Conservation (phyloP, 2,113 vertebrate genomes). For the Tursiops truncatus region DNA sequence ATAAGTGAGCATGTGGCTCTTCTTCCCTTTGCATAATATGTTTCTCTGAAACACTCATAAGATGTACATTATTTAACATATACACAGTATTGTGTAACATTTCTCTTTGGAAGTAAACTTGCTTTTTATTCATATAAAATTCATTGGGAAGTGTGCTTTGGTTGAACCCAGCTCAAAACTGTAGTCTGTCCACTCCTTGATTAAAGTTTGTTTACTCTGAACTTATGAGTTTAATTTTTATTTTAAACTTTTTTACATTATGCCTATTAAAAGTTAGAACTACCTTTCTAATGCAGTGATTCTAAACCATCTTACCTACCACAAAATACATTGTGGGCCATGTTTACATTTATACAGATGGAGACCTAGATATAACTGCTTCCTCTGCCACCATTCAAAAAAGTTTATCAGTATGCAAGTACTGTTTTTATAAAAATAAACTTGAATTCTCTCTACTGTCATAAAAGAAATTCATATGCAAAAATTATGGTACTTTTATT, state of each 20-base stretch:
- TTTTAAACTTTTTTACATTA: background rate
- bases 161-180: background rate
- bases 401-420: background rate
- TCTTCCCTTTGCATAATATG: background rate
- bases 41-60: background rate
- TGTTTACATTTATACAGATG: background rate
- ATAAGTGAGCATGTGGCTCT: background rate
- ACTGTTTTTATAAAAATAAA: background rate
- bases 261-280: background rate
- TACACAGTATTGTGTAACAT: background rate
- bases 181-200: background rate
- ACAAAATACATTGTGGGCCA: background rate
- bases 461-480: background rate
- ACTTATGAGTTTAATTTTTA: background rate
- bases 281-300: background rate
- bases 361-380: background rate
- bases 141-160: background rate
- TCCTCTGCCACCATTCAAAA: background rate
- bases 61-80: background rate
- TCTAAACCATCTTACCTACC: background rate
- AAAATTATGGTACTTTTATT: background rate
- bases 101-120: conserved; percentile 15
- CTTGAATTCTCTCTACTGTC: background rate
- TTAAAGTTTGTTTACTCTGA: background rate
- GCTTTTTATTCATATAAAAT: conserved; percentile 18